Evolutionary conservation across 2,797 vertebrate genomes (phyloP).

Genomic region (Columba guinea): DNA sequence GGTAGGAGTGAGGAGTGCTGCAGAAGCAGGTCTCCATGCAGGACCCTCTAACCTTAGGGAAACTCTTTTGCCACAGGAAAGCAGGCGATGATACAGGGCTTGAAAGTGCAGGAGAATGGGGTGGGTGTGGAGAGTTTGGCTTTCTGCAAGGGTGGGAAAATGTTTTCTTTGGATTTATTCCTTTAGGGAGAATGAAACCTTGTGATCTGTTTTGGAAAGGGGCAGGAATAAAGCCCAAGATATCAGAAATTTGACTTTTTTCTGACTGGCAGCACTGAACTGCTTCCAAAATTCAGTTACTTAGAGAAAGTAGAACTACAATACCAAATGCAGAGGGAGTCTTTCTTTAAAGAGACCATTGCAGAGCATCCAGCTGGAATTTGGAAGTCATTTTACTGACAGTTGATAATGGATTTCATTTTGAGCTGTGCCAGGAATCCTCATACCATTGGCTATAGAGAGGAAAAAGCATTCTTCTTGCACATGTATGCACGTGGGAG

Average conservation of each 20-base stretch:
- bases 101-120: not conserved
- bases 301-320: constrained; percentile 33
- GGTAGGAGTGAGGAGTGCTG: not conserved
- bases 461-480: constrained; percentile 28
- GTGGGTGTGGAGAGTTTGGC: not conserved
- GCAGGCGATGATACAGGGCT: not conserved
- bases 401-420: constrained; percentile 76
- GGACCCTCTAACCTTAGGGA: not conserved
- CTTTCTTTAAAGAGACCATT: constrained; percentile 56
- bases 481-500: not conserved
- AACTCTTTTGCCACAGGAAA: not conserved
- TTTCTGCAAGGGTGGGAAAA: not conserved
- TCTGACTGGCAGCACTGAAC: constrained; percentile 51
- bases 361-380: constrained; percentile 67
- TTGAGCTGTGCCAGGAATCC: constrained; percentile 70
- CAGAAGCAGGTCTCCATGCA: not conserved
- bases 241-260: not conserved
- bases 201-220: constrained; percentile 38
- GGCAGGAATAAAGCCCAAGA: constrained; percentile 1
- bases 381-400: constrained; percentile 72
- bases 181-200: not conserved
- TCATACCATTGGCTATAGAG: constrained; percentile 60
- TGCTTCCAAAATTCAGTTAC: constrained; percentile 52
- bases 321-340: constrained; percentile 39
- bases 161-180: constrained; percentile 47